Evolutionary conservation across 1,140 invertebrate genomes (phyloP).

Genomic region (Campoletis sonorensis): DNA sequence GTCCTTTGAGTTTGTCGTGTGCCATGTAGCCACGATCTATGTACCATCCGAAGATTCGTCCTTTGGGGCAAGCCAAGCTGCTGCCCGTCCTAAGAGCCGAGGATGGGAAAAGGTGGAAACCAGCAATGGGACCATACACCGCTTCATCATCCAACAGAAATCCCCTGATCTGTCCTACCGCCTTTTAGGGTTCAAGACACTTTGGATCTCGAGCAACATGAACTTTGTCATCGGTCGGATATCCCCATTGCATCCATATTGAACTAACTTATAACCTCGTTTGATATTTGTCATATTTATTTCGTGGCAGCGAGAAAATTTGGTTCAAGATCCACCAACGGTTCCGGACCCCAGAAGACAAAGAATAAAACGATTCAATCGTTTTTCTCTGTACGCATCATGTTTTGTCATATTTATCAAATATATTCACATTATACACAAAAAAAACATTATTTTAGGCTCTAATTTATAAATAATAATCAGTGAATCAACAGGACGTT

Average conservation of each 20-base stretch:
- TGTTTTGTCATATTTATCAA: no score
- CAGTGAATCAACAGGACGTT: no score
- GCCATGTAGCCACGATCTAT: not conserved
- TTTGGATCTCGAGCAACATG: conserved; percentile 51
- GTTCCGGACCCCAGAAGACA: no score
- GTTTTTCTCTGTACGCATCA: no score
- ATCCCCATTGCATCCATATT: not conserved
- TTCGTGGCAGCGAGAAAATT: no score
- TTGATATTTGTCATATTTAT: no score
- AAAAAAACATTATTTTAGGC: no score
- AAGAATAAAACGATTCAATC: no score
- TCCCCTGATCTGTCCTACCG: conserved; percentile 69
- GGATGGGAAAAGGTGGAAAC: not conserved
- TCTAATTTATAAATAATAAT: no score
- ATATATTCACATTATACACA: no score
- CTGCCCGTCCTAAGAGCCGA: not conserved
- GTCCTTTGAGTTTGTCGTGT: conserved; percentile 71
- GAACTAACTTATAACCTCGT: not conserved
- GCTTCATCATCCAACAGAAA: conserved; percentile 64
- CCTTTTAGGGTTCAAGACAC: conserved; percentile 69
- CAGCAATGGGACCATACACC: not conserved
- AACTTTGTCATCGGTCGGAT: conserved; percentile 50
- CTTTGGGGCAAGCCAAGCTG: conserved; percentile 63
- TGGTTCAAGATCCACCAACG: no score
- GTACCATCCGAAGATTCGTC: conserved; percentile 59